phyloP scores from a whole-genome alignment of 2,113 vertebrate genomes.

The Petromus typicus region DNA sequence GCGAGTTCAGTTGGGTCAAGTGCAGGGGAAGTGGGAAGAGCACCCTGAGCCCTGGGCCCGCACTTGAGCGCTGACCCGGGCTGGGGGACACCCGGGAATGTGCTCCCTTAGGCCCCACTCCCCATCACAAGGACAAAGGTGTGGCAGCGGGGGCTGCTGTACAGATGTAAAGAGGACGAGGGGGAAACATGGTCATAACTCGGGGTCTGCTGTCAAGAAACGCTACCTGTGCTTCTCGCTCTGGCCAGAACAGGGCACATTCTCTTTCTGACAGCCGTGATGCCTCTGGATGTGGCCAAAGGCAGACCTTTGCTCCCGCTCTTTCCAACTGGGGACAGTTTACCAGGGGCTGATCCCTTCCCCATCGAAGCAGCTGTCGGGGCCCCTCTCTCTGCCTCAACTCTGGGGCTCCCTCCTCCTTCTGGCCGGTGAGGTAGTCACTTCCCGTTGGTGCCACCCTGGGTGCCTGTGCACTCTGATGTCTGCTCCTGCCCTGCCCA shows the following conservation, averaged over 20 bases:
- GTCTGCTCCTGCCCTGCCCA: not conserved
- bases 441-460: not conserved
- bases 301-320: not conserved
- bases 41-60: not conserved
- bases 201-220: not conserved
- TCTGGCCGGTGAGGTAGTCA: not conserved
- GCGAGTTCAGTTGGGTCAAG: conserved; percentile 67
- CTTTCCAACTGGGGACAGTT: not conserved
- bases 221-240: not conserved
- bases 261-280: not conserved
- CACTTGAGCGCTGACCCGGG: not conserved
- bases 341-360: no score
- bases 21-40: conserved; percentile 72
- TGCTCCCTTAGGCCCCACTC: rapidly evolving
- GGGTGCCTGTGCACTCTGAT: not conserved
- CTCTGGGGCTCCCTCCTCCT: not conserved
- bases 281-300: not conserved
- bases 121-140: not conserved
- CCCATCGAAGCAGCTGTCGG: not conserved
- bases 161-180: not conserved
- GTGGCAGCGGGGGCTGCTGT: not conserved
- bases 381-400: not conserved
- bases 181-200: not conserved
- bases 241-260: not conserved
- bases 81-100: not conserved